Evolutionary conservation across 1,140 invertebrate genomes (phyloP).

Genomic region (Diabrotica virgifera): DNA sequence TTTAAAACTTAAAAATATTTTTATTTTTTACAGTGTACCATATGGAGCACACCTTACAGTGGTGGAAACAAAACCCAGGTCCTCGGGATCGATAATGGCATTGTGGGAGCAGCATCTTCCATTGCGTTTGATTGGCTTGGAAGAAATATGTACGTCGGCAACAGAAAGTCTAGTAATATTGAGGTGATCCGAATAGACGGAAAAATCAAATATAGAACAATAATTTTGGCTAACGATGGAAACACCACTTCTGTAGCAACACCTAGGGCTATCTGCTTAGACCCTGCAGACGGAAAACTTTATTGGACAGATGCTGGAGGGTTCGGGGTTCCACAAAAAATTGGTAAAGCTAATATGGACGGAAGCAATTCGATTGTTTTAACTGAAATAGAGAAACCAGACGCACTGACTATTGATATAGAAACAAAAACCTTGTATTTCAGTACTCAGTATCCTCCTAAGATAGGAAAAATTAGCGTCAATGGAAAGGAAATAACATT

Average conservation of each 20-base stretch:
- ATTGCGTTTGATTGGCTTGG: conserved; percentile 97
- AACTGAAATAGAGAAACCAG: conserved; percentile 66
- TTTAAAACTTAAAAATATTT: background rate
- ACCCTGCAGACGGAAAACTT: conserved; percentile 84
- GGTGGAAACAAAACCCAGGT: conserved; percentile 87
- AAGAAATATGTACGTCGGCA: conserved; percentile 91
- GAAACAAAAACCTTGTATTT: conserved; percentile 83
- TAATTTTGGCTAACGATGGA: conserved; percentile 89
- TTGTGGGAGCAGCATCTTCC: conserved; percentile 86
- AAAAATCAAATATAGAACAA: conserved; percentile 77
- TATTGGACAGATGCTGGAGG: conserved; percentile 97
- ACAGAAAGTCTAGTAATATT: conserved; percentile 86
- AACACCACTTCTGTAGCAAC: conserved; percentile 80
- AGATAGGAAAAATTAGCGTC: conserved; percentile 71
- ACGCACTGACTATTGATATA: conserved; percentile 83
- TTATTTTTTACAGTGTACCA: conserved; percentile 63
- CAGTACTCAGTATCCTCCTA: conserved; percentile 72
- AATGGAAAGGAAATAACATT: conserved; percentile 69
- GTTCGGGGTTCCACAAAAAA: conserved; percentile 84
- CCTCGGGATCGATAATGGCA: conserved; percentile 71
- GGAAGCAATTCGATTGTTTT: conserved; percentile 75
- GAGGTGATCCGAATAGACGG: conserved; percentile 88
- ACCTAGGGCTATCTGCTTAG: conserved; percentile 83
- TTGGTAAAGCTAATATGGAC: conserved; percentile 92
- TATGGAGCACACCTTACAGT: conserved; percentile 79